Base-by-base conservation (phyloP, 2,113 vertebrate species). In the Mola mola region DNA sequence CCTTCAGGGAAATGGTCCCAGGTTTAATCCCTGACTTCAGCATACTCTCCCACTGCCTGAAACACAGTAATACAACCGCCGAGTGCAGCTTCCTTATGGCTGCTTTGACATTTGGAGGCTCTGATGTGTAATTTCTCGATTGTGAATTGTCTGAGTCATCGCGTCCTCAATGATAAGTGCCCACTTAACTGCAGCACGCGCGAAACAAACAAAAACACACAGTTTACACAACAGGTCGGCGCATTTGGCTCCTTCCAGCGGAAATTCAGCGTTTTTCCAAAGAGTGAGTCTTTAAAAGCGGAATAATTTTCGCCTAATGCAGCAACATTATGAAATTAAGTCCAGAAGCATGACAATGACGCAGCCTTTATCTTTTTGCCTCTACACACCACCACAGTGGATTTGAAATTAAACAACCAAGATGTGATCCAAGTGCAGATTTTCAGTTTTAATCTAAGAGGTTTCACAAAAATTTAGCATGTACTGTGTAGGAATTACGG, bases 11-110 rank as follows among this genome's bases (percentile, higher is more conserved):
- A 64, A 72, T 65, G 37, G 41, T 58, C 24, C 13, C 20, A 40
- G 42, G 31, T 77, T 75, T 75, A 40, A 77, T 77, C 40, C 50
- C 21, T 51, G 51, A 75, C 60, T 75, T 75, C 77, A 51, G 58
- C 28, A 7, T 40, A 63, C 20, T 25, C 44, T 57, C 47, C 26
- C 66, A 64, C 53, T 9, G 3, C 12, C 50, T 51, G 20, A 48
- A 57, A 65, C 48, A 52, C 41, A 66, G 51, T 46, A 65, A 46
- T 20, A 43, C 17, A 19, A 40, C 4, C n/a, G 37, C 0, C 0
- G 5, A 44, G 38, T 9, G 5, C 36, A 40, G 36, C 40, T 67
- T 65, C 33, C 26, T 60, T 44, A 22, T 64, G 52, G 48, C 47
- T 37, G 22, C 11, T 16, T 11, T 73, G 74, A 76, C 65, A 73